Evolutionary conservation across 2,888 invertebrate genomes (phyloP).

Genomic region (Pasiphila rectangulata): DNA sequence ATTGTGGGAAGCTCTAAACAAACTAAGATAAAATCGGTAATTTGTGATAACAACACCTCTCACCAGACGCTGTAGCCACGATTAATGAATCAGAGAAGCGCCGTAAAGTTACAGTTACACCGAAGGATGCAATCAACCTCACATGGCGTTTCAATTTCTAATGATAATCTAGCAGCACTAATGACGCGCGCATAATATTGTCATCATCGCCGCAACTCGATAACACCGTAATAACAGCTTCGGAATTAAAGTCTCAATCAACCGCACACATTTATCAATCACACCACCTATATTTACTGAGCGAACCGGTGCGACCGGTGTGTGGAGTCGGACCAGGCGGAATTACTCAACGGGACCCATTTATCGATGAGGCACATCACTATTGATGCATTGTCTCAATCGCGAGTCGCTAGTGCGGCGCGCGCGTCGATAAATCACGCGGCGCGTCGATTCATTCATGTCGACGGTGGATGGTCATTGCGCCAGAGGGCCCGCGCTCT

Average conservation of each 20-base stretch:
- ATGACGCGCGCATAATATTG: constrained; percentile 50
- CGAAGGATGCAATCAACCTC: constrained; percentile 27
- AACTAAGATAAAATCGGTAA: constrained; percentile 12
- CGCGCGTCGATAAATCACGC: constrained; percentile 39
- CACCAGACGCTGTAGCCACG: background rate
- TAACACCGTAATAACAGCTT: constrained; percentile 52
- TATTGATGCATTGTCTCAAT: constrained; percentile 61
- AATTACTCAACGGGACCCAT: constrained; percentile 59
- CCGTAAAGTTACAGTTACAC: constrained; percentile 14
- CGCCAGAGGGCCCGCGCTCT: constrained; percentile 25
- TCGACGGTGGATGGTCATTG: constrained; percentile 35
- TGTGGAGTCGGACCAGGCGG: constrained; percentile 39
- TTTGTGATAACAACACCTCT: constrained; percentile 4
- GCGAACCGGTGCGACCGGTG: constrained; percentile 45
- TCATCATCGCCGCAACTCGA: constrained; percentile 50
- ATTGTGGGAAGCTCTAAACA: constrained; percentile 4
- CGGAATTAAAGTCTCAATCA: constrained; percentile 65
- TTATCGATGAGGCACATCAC: constrained; percentile 59
- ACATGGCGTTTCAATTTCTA: constrained; percentile 40
- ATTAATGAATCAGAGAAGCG: background rate
- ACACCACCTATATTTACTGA: constrained; percentile 47
- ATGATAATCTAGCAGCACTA: constrained; percentile 39
- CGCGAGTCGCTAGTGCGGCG: constrained; percentile 31
- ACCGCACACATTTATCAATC: constrained; percentile 59
- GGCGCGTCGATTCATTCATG: constrained; percentile 44